These are phyloP conservation scores for Drosophila ambigua DNA, from an alignment of 1,140 invertebrate species.

Conservation along the genomic window DNA sequence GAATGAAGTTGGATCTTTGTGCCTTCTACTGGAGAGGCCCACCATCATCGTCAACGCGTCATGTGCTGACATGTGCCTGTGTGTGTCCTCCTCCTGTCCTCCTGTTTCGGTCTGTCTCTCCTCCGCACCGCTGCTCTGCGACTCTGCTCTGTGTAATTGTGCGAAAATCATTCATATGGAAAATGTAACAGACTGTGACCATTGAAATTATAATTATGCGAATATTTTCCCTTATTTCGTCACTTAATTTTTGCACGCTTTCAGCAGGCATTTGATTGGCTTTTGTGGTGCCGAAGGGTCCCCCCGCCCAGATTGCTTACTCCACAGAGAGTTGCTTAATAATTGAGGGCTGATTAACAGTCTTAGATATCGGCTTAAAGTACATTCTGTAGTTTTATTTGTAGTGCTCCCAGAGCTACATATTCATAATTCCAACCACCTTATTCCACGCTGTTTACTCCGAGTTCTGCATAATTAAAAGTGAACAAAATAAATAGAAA, in stretches of 20 bases:
- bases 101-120: constrained; percentile 10
- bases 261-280: constrained; percentile 36
- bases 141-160: constrained; percentile 58
- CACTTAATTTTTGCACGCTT: constrained; percentile 18
- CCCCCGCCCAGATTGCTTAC: too few relatives aligned
- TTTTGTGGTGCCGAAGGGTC: not conserved
- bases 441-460: constrained; percentile 7
- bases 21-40: constrained; percentile 1
- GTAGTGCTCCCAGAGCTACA: not conserved
- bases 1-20: constrained; percentile 57
- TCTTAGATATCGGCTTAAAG: too few relatives aligned
- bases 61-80: constrained; percentile 68
- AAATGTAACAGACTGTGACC: constrained; percentile 79
- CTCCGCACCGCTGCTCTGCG: too few relatives aligned
- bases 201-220: constrained; percentile 75
- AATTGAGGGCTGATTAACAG: too few relatives aligned
- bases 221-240: constrained; percentile 39
- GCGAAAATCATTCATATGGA: constrained; percentile 77
- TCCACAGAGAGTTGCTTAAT: too few relatives aligned
- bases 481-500: constrained; percentile 2
- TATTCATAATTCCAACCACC: not conserved
- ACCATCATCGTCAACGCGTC: constrained; percentile 24
- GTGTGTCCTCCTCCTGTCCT: constrained; percentile 10
- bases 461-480: constrained; percentile 42
- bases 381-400: too few relatives aligned